Conservation (phyloP, 2,113 vertebrate genomes). For the Asarcornis scutulata region DNA sequence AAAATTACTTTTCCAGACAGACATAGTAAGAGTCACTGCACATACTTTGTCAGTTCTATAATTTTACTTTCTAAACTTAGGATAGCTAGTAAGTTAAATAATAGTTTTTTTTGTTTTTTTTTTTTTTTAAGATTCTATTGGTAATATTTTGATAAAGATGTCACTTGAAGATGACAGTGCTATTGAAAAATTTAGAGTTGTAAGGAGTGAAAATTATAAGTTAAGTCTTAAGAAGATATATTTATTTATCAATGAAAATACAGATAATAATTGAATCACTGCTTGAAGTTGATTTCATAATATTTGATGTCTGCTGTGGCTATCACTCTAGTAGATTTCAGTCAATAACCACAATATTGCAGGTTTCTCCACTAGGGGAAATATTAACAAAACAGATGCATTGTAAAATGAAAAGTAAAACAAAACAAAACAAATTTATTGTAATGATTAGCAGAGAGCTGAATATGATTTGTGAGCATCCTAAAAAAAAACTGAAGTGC, state of each 20-base stretch:
- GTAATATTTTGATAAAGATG: slow-evolving; percentile 45
- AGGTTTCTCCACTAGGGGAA: neutral
- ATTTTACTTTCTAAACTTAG: slow-evolving; percentile 32
- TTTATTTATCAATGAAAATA: slow-evolving; percentile 1
- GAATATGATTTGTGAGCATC: neutral
- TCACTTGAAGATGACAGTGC: neutral
- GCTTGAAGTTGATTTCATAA: neutral
- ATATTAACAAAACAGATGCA: neutral
- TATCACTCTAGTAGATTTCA: neutral
- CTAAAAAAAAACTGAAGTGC: neutral
- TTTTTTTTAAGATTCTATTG: neutral
- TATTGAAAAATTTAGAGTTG: neutral
- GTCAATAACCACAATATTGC: neutral
- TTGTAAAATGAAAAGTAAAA: neutral
- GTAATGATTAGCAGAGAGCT: neutral
- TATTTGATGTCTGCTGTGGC: neutral
- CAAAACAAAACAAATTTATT: neutral
- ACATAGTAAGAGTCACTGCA: slow-evolving; percentile 3
- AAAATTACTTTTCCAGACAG: slow-evolving; percentile 33
- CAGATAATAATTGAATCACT: slow-evolving; percentile 4
- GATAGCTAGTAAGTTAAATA: slow-evolving; percentile 3
- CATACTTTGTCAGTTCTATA: neutral
- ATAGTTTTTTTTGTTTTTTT: neutral
- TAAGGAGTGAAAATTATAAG: neutral
- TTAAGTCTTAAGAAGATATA: neutral